Evolutionary conservation across 2,797 vertebrate genomes (phyloP).

Genomic region (Salmo trutta): DNA sequence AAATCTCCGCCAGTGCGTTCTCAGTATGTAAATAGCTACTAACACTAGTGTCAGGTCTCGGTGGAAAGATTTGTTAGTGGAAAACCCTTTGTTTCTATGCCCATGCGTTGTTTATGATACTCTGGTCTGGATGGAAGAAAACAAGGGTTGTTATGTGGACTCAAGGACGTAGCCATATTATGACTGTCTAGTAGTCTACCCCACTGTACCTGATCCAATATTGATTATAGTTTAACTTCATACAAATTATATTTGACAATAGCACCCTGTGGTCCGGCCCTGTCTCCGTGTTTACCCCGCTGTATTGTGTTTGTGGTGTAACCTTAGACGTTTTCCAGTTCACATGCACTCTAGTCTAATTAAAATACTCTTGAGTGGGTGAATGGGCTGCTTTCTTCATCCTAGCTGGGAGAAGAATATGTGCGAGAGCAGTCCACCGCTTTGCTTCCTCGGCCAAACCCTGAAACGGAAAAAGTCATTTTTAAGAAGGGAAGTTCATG

Average conservation of each 20-base stretch:
- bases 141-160: not conserved
- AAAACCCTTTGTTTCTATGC: conserved; percentile 75
- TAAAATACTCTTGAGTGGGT: conserved; percentile 12
- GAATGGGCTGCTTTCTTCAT: conserved; percentile 11
- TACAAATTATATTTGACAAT: conserved; percentile 24
- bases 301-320: conserved; percentile 37
- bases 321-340: conserved; percentile 18
- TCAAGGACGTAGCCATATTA: conserved; percentile 1
- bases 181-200: not conserved
- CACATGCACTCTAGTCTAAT: conserved; percentile 29
- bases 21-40: conserved; percentile 98
- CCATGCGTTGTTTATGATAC: conserved; percentile 67
- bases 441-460: conserved; percentile 19
- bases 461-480: conserved; percentile 26
- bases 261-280: conserved; percentile 1
- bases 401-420: not conserved
- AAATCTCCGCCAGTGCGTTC: conserved; percentile 86
- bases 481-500: conserved; percentile 34
- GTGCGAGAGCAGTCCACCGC: conserved; percentile 4
- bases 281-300: conserved; percentile 15
- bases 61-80: conserved; percentile 85
- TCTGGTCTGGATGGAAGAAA: conserved; percentile 24
- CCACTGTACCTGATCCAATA: conserved; percentile 26
- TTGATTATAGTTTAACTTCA: conserved; percentile 24
- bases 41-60: conserved; percentile 85